phyloP scores from a whole-genome alignment of 2,113 vertebrate species.

The rabbit (Oryctolagus cuniculus) region DNA sequence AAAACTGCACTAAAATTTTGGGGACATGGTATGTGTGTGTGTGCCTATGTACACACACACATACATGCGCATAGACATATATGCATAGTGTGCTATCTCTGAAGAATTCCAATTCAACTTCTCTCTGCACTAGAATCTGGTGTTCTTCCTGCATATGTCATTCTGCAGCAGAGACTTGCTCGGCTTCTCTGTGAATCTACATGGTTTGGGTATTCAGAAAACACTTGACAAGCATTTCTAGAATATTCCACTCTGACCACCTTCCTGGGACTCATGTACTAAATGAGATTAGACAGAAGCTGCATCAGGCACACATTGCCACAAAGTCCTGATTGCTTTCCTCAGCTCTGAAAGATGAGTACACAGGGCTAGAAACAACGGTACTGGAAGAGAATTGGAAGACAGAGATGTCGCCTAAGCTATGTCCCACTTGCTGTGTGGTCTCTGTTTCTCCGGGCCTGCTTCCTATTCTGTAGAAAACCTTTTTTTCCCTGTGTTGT shows the following conservation, averaged over 20 bases:
- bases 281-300: background rate
- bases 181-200: background rate
- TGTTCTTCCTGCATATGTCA: background rate
- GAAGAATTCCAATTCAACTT: background rate
- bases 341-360: background rate
- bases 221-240: background rate
- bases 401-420: background rate
- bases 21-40: background rate
- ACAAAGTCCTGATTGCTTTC: background rate
- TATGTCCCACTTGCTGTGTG: slow-evolving; percentile 36
- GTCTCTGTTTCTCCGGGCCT: slow-evolving; percentile 1
- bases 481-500: slow-evolving; percentile 31
- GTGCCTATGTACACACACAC: background rate
- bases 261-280: background rate
- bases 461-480: slow-evolving; percentile 64
- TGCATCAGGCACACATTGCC: background rate
- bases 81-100: background rate
- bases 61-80: accelerated
- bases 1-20: background rate
- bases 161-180: background rate
- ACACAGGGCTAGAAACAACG: background rate
- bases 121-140: background rate
- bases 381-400: background rate
- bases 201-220: background rate
- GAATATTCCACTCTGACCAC: background rate